Percentiles rank a stretch among this genome's conserved stretches.
Conservation (phyloP, 2,797 vertebrate genomes). For the Clamator glandarius region DNA sequence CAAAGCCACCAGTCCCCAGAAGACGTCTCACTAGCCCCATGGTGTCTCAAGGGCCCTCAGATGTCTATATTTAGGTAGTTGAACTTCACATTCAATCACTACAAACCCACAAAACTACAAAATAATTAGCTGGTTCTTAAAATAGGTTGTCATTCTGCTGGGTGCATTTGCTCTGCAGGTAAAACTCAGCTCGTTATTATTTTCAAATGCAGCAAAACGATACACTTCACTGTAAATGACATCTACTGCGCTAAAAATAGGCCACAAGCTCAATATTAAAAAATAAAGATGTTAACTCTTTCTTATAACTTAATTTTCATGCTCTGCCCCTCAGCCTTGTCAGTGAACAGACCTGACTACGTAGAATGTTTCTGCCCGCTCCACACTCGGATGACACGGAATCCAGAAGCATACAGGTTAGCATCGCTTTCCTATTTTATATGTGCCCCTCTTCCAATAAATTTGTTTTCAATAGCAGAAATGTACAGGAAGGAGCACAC, state of each 20-base stretch:
- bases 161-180: not conserved
- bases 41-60: not conserved
- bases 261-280: not conserved
- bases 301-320: not conserved
- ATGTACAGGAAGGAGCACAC: not conserved
- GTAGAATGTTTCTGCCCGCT: rapidly evolving
- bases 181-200: not conserved
- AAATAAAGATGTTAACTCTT: not conserved
- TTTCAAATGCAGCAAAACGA: not conserved
- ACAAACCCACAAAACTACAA: not conserved
- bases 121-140: not conserved
- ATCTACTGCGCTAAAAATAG: not conserved
- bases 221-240: not conserved
- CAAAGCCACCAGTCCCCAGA: not conserved
- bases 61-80: not conserved
- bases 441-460: not conserved
- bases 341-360: not conserved
- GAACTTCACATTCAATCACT: not conserved
- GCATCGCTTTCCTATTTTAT: no score
- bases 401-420: rapidly evolving
- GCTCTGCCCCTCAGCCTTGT: not conserved
- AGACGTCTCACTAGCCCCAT: not conserved
- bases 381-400: not conserved
- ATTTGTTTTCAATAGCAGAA: not conserved
- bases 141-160: not conserved